Evolutionary conservation across 2,113 vertebrate species (phyloP).

Genomic region (Clinocottus analis): DNA sequence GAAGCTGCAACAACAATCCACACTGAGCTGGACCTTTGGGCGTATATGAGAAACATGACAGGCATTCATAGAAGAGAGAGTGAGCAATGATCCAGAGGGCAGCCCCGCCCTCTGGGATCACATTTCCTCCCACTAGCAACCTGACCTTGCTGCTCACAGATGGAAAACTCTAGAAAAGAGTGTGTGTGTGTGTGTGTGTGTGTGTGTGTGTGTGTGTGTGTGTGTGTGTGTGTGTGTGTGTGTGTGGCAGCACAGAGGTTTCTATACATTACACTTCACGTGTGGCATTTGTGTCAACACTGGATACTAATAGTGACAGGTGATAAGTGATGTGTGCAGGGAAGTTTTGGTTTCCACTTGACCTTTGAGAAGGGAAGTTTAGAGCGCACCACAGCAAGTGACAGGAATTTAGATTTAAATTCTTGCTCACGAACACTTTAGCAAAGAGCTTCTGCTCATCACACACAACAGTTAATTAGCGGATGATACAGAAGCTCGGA

Average conservation of each 20-base stretch:
- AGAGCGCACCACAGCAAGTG: background rate
- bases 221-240: background rate
- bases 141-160: constrained; percentile 58
- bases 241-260: constrained; percentile 8
- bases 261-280: background rate
- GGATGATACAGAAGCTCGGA: background rate
- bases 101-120: constrained; percentile 75
- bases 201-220: constrained; percentile 8
- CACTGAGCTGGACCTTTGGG: constrained; percentile 37
- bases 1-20: constrained; percentile 50
- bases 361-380: background rate
- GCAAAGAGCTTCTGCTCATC: background rate
- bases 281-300: background rate
- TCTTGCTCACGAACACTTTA: constrained; percentile 27
- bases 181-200: background rate
- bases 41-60: constrained; percentile 69
- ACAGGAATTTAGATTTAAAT: background rate
- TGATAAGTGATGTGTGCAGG: background rate
- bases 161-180: constrained; percentile 57
- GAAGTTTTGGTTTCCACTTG: constrained; percentile 7
- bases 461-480: background rate
- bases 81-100: constrained; percentile 60
- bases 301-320: background rate
- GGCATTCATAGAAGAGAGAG: constrained; percentile 66
- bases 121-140: constrained; percentile 72